phyloP scores from a whole-genome alignment of 1,140 invertebrate species.

The Pseudobourletiella spinata region DNA sequence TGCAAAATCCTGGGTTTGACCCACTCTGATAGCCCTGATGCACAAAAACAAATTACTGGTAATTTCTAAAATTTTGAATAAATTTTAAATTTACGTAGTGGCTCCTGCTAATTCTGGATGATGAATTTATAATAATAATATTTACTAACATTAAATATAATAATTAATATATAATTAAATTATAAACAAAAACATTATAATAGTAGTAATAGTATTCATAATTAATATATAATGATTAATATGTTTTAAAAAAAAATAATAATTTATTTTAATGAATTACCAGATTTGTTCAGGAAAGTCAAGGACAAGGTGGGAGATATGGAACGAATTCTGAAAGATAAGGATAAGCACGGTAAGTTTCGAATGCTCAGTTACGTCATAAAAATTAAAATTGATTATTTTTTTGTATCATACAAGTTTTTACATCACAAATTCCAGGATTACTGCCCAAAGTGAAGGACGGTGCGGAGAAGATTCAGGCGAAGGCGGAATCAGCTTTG shows the following conservation, averaged over 20 bases:
- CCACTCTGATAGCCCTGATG: conserved; percentile 75
- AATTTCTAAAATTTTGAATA: conserved; percentile 1
- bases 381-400: too few relatives aligned
- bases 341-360: conserved; percentile 72
- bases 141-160: too few relatives aligned
- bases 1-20: conserved; percentile 71
- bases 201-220: too few relatives aligned
- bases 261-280: too few relatives aligned
- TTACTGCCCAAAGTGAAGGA: conserved; percentile 92
- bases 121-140: conserved; percentile 8
- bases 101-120: background rate
- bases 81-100: background rate
- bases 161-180: too few relatives aligned
- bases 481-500: conserved; percentile 59
- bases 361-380: too few relatives aligned
- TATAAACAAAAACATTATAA: too few relatives aligned
- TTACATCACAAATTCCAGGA: too few relatives aligned
- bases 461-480: conserved; percentile 88
- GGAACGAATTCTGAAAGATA: conserved; percentile 79
- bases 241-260: too few relatives aligned
- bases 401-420: too few relatives aligned
- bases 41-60: conserved; percentile 89
- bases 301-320: conserved; percentile 86
- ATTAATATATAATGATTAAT: too few relatives aligned
- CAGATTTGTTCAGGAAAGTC: conserved; percentile 83